These are phyloP conservation scores for Serilophus lunatus DNA, from an alignment of 2,113 vertebrate species.

Conservation along the genomic window DNA sequence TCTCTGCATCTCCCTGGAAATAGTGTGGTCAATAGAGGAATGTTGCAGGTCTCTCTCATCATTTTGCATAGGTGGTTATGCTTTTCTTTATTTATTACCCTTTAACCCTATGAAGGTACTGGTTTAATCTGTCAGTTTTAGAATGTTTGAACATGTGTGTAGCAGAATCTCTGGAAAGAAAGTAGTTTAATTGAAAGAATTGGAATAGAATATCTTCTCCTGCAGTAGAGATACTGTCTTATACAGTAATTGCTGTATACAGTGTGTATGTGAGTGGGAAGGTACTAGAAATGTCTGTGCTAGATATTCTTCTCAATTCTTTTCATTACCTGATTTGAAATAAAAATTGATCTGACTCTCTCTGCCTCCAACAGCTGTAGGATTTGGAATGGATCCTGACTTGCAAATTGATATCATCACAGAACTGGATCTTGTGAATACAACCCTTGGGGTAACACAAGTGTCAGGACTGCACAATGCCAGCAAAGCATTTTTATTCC, in stretches of 20 bases:
- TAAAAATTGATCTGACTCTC: constrained; percentile 17
- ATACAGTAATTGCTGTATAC: background rate
- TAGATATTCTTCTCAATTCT: background rate
- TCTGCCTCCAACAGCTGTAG: constrained; percentile 73
- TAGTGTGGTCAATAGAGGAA: background rate
- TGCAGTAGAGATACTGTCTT: background rate
- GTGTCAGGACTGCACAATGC: constrained; percentile 90
- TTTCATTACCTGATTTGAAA: background rate
- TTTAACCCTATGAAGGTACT: background rate
- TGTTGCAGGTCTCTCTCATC: background rate
- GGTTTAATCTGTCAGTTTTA: background rate
- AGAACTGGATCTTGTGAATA: constrained; percentile 89
- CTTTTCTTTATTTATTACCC: background rate
- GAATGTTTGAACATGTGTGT: background rate
- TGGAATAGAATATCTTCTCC: background rate
- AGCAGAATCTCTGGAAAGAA: background rate
- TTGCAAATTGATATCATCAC: constrained; percentile 91
- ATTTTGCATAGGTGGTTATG: background rate
- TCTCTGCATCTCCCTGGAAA: background rate
- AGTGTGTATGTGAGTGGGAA: background rate
- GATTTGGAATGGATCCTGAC: constrained; percentile 86
- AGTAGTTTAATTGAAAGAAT: background rate
- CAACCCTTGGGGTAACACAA: constrained; percentile 88
- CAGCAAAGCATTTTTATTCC: constrained; percentile 93
- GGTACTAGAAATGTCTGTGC: background rate